Conservation (phyloP, 2,797 vertebrate genomes). For the Eulemur albifrons region DNA sequence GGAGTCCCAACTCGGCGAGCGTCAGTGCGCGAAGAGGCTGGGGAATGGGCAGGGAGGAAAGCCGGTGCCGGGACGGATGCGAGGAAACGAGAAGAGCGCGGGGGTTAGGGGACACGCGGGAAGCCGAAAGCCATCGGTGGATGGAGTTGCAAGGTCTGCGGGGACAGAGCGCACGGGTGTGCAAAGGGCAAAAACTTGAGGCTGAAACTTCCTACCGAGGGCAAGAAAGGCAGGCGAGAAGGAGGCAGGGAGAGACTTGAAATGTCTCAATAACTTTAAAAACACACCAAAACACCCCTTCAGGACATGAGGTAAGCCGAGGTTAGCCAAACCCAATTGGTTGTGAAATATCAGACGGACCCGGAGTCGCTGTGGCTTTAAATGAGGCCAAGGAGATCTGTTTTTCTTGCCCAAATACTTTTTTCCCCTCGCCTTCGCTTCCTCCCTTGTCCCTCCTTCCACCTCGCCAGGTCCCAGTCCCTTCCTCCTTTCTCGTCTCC, state of each 20-base stretch:
- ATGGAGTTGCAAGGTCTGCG: not conserved
- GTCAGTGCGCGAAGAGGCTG: not conserved
- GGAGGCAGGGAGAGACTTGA: slow-evolving; percentile 27
- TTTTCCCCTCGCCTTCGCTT: not conserved
- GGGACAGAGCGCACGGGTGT: not conserved
- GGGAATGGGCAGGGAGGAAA: not conserved
- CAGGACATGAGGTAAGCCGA: slow-evolving; percentile 79
- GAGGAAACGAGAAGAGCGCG: not conserved
- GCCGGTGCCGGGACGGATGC: not conserved
- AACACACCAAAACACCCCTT: slow-evolving; percentile 41
- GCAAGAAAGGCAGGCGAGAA: slow-evolving; percentile 8
- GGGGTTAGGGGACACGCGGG: not conserved
- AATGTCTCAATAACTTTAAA: slow-evolving; percentile 67
- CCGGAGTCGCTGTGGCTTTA: slow-evolving; percentile 72
- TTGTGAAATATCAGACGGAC: slow-evolving; percentile 71
- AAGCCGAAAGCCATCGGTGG: not conserved
- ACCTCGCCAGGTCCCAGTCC: slow-evolving; percentile 51
- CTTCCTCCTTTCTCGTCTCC: slow-evolving; percentile 61
- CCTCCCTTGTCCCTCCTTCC: slow-evolving; percentile 66
- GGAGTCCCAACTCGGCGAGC: not conserved
- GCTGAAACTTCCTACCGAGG: slow-evolving; percentile 32
- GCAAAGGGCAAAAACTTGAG: not conserved
- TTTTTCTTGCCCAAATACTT: slow-evolving; percentile 59
- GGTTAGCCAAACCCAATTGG: slow-evolving; percentile 59
- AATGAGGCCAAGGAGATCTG: slow-evolving; percentile 64